Conservation (phyloP, 2,888 invertebrate genomes). For the Melanargia galathea region DNA sequence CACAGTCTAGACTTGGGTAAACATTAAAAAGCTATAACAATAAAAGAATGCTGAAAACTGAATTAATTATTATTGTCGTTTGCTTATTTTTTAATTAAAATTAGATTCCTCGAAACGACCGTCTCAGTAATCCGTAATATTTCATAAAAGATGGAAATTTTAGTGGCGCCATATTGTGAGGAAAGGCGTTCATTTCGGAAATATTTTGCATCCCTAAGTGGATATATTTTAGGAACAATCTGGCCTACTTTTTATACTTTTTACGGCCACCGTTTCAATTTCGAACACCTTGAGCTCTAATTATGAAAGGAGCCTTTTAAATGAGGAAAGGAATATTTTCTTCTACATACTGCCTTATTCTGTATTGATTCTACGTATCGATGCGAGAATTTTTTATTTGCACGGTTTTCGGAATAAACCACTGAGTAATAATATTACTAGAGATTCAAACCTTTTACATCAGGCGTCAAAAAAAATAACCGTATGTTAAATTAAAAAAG, state of each 20-base stretch:
- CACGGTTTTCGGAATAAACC: constrained; percentile 24
- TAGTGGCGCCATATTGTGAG: constrained; percentile 79
- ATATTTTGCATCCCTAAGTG: constrained; percentile 75
- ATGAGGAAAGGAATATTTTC: constrained; percentile 29
- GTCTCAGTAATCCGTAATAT: constrained; percentile 72
- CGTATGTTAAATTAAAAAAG: too few relatives aligned
- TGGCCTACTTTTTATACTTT: constrained; percentile 52
- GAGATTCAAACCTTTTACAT: neutral
- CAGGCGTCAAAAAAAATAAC: neutral
- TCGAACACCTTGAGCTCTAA: constrained; percentile 44
- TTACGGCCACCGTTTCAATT: constrained; percentile 36
- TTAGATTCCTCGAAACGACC: constrained; percentile 70
- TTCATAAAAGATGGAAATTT: constrained; percentile 79
- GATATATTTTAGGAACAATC: constrained; percentile 69
- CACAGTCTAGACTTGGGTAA: constrained; percentile 12
- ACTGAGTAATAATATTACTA: neutral
- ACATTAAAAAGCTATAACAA: constrained; percentile 6
- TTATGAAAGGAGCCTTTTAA: constrained; percentile 34
- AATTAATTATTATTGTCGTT: constrained; percentile 7
- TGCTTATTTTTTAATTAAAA: constrained; percentile 58
- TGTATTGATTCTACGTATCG: constrained; percentile 56
- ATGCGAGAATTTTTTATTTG: constrained; percentile 37
- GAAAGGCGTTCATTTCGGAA: constrained; percentile 72
- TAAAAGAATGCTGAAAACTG: neutral
- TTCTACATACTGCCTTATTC: constrained; percentile 39